phyloP scores from a whole-genome alignment of 2,888 invertebrate genomes.

The Nemapogon koenigi region DNA sequence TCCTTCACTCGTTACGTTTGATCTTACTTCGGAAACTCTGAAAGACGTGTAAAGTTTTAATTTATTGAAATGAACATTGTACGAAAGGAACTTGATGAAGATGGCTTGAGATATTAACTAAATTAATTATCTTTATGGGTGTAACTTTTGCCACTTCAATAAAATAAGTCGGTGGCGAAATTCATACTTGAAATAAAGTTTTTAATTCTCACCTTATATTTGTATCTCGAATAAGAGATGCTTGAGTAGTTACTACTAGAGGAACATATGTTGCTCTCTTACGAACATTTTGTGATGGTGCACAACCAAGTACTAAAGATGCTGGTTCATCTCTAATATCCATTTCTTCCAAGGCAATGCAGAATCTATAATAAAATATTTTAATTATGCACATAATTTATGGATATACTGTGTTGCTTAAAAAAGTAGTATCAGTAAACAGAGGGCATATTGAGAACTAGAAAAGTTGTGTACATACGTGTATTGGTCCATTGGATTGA shows the following conservation, averaged over 20 bases:
- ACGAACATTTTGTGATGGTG: constrained; percentile 34
- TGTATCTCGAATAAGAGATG: not conserved
- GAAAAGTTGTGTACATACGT: constrained; percentile 31
- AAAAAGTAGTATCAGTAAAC: no score
- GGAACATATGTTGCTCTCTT: constrained; percentile 38
- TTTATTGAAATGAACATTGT: no score
- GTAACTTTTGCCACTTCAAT: no score
- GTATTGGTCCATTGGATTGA: constrained; percentile 42
- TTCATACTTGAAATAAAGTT: no score
- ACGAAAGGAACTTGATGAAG: no score
- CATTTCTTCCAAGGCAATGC: constrained; percentile 72
- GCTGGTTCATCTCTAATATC: constrained; percentile 60
- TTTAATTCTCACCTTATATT: constrained; percentile 6
- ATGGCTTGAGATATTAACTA: no score
- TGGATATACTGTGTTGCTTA: no score
- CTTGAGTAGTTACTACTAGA: constrained; percentile 13
- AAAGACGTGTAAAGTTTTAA: no score
- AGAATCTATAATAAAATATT: constrained; percentile 49
- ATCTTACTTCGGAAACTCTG: constrained; percentile 54
- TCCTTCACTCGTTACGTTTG: constrained; percentile 51
- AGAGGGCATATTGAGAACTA: no score
- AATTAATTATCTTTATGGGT: no score
- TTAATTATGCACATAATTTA: no score
- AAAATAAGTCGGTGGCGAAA: no score
- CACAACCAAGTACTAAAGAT: constrained; percentile 68